Conservation (phyloP, 2,113 vertebrate genomes). For the Lophotis ruficrista region DNA sequence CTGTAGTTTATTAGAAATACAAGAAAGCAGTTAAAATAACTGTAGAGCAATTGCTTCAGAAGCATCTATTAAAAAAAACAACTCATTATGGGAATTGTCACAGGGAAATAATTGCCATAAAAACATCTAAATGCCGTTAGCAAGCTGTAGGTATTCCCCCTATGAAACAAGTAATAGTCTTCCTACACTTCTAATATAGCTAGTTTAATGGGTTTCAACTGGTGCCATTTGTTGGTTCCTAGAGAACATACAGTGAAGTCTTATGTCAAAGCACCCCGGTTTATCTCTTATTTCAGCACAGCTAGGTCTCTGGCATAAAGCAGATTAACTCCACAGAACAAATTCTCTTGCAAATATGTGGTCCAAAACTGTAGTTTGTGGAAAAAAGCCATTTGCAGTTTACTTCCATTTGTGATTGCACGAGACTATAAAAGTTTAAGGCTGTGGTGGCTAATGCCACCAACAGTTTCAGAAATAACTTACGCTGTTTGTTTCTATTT, state of each 20-base stretch:
- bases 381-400: background rate
- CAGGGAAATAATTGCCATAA: background rate
- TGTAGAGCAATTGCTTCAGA: background rate
- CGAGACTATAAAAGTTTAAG: background rate
- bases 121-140: background rate
- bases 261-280: background rate
- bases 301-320: background rate
- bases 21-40: background rate
- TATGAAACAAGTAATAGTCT: background rate
- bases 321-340: background rate
- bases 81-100: background rate
- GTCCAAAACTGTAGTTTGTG: background rate
- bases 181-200: background rate
- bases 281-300: background rate
- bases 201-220: background rate
- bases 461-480: background rate
- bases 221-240: background rate
- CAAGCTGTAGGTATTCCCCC: background rate
- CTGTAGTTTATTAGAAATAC: background rate
- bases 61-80: background rate
- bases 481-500: constrained; percentile 16
- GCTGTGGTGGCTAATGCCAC: background rate
- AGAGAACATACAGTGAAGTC: background rate
- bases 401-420: background rate
- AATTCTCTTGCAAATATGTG: background rate